Percentiles rank a stretch among this genome's conserved stretches.
Conservation (phyloP, 2,113 vertebrate species). For the Phocoena sinus region DNA sequence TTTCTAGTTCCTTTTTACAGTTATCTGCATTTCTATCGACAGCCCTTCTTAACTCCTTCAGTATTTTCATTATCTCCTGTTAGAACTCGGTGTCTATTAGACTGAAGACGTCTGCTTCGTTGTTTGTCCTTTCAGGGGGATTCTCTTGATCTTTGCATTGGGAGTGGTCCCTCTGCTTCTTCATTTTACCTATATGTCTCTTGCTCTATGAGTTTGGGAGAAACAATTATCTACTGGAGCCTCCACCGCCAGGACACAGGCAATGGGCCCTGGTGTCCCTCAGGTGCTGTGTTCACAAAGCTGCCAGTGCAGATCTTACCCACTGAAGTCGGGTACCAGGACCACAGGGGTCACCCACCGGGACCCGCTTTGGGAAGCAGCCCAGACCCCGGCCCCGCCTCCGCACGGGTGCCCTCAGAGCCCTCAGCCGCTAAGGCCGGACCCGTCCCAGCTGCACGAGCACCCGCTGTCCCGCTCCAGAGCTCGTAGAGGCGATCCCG, state of each 20-base stretch:
- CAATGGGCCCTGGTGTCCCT: too few relatives aligned
- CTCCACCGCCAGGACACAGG: too few relatives aligned
- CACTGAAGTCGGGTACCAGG: background rate
- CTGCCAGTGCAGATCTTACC: background rate
- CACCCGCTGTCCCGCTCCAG: rapidly evolving
- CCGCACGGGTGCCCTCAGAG: background rate
- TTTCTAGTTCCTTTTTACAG: background rate
- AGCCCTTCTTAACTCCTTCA: background rate
- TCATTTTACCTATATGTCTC: background rate
- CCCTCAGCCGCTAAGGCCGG: background rate
- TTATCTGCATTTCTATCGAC: background rate
- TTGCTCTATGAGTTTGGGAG: background rate
- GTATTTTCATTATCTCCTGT: background rate
- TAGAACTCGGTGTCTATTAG: background rate
- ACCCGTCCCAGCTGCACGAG: background rate
- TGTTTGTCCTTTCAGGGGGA: background rate
- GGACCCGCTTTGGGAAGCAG: background rate
- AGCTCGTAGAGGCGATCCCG: background rate
- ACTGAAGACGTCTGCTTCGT: background rate
- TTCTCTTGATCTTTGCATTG: background rate
- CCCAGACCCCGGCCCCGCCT: background rate
- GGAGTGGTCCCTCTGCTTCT: background rate
- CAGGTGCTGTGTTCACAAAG: background rate
- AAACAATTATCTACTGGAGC: background rate
- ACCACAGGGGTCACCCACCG: rapidly evolving